These are phyloP conservation scores for Umimayanthus chanpuru DNA, from an alignment of 92 coral and sea anemone species.

Conservation along the genomic window DNA sequence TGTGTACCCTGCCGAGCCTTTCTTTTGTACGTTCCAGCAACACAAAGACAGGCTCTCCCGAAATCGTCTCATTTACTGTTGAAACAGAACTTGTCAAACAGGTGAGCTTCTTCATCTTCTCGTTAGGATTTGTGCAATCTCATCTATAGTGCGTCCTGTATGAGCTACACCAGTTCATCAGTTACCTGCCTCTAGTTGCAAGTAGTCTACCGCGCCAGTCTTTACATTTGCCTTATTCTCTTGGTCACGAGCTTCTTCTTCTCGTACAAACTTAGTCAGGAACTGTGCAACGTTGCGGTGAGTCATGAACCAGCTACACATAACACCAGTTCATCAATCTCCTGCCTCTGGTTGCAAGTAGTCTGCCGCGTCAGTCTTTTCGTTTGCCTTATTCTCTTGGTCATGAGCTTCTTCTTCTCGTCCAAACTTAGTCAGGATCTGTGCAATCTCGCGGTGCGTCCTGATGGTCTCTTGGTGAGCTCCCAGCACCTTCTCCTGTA, in stretches of 20 bases:
- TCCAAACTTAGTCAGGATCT: constrained; percentile 69
- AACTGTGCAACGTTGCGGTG: constrained; percentile 70
- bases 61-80: too few relatives aligned
- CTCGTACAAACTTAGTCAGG: constrained; percentile 68
- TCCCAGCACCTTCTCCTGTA: constrained; percentile 88
- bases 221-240: constrained; percentile 62
- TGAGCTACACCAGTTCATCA: neutral
- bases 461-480: constrained; percentile 76
- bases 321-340: neutral
- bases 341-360: constrained; percentile 57
- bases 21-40: too few relatives aligned
- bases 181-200: constrained; percentile 47
- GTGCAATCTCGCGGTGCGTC: constrained; percentile 70
- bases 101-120: too few relatives aligned
- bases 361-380: constrained; percentile 45
- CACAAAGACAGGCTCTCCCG: too few relatives aligned
- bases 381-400: constrained; percentile 65
- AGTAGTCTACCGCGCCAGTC: constrained; percentile 34
- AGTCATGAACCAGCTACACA: too few relatives aligned
- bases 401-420: constrained; percentile 77
- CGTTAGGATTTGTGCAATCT: too few relatives aligned
- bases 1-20: too few relatives aligned
- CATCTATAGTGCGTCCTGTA: too few relatives aligned
- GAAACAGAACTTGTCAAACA: too few relatives aligned
- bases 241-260: constrained; percentile 74